Percentiles rank a stretch among this genome's conserved stretches.
These are phyloP conservation scores for Lepus europaeus DNA, from an alignment of 2,113 vertebrate species.

Conservation along the genomic window DNA sequence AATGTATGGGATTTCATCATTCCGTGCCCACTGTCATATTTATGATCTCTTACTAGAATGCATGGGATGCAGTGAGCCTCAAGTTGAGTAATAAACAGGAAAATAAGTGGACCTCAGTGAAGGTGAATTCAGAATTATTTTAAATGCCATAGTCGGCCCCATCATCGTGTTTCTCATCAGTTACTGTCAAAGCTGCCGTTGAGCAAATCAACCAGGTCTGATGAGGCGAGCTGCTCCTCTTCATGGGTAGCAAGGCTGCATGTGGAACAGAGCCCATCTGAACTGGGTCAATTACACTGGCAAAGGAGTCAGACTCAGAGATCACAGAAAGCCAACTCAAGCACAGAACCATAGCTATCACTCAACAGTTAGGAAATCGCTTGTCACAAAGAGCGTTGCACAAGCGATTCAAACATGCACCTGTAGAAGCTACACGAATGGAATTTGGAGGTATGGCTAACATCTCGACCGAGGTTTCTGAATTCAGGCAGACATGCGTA, in stretches of 20 bases:
- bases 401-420: background rate
- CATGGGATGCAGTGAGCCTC: background rate
- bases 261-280: background rate
- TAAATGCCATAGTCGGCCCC: background rate
- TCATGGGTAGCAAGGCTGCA: background rate
- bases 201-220: background rate
- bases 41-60: background rate
- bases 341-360: too few species aligned
- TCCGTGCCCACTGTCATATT: background rate
- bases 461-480: background rate
- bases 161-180: background rate
- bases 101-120: background rate
- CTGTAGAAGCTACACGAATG: background rate
- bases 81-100: background rate
- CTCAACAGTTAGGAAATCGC: background rate
- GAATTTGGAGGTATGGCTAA: background rate
- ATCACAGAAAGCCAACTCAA: background rate
- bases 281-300: background rate
- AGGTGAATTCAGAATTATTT: background rate
- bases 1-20: background rate
- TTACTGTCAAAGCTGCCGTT: background rate
- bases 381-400: background rate
- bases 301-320: background rate
- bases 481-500: background rate
- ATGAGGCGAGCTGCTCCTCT: background rate